These are phyloP conservation scores for Pentalonia nigronervosa DNA, from an alignment of 1,140 invertebrate species.

Conservation along the genomic window DNA sequence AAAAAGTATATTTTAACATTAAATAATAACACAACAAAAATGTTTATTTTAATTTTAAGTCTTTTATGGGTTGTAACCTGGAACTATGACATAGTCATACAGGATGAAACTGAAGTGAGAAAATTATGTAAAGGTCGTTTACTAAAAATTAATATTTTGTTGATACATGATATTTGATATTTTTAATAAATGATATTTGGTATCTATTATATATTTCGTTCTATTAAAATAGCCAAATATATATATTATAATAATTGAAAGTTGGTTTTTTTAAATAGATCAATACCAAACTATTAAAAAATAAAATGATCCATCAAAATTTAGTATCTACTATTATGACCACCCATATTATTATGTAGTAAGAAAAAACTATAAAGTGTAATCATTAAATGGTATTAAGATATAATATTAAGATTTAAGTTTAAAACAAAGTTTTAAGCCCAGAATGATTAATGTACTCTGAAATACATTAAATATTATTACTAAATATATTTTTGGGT, in stretches of 20 bases:
- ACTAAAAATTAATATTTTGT: background rate
- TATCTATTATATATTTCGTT: background rate
- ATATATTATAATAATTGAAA: background rate
- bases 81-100: background rate
- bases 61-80: background rate
- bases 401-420: background rate
- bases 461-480: slow-evolving; percentile 1
- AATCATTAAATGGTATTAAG: background rate
- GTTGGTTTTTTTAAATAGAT: background rate
- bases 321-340: background rate
- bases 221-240: background rate
- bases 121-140: background rate
- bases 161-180: background rate
- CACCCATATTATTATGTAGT: background rate
- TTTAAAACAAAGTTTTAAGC: background rate
- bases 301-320: background rate
- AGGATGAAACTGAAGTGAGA: background rate
- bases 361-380: background rate
- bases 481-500: background rate
- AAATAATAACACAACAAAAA: background rate
- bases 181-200: no score
- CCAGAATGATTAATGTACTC: background rate
- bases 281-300: background rate
- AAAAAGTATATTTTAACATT: background rate
- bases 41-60: background rate